Evolutionary conservation across 2,113 vertebrate genomes (phyloP), one percentile per base, ranked within the genome.

Genomic region (Calidris pugnax): DNA sequence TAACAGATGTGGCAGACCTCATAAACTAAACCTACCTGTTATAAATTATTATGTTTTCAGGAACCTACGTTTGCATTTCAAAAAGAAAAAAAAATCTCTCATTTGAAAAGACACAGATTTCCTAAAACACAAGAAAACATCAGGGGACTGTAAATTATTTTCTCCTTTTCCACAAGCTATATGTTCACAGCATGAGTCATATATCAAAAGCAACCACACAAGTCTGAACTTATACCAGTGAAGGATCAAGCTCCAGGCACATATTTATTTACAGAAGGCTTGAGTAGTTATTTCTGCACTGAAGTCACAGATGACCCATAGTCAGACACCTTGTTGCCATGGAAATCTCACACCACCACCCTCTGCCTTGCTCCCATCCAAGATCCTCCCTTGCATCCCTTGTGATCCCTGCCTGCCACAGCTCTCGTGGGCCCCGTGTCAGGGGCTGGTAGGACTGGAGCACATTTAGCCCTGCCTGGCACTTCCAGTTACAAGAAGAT

Each of bases 21-120:
- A 95, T 94, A 97, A 98, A 96, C 69, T 74, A 94, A 97, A 94
- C 41, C 57, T 84, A 76, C 72, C 57, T 89, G 67, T 92, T 97
- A 97, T 50, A 94, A 96, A 95, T 89, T 84, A 93, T 86, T 91
- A 88, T 73, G 89, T 90, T 96, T 98, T 96, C 85, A 96, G 81
- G 60, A 98, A 94, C 77, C 32, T 91, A 90, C 66, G 69, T 79
- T 95, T 96, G 76, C 87, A 90, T 68, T 83, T 12, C 7, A 3
- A 51, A 57, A 48, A 55, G 39, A 67, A 69, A 50, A 67, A 33
- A 56, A 10, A 5, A 39, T 2, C 15, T 10, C 17, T 51, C 5
- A 27, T 76, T 57, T 80, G 30, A 85, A 81, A 63, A 82, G 43
- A 74, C 37, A 45, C 7, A 68, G 20, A 74, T 69, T 92, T 62